Evolutionary conservation across 2,113 vertebrate genomes (phyloP).

Genomic region (Triplophysa dalaica): DNA sequence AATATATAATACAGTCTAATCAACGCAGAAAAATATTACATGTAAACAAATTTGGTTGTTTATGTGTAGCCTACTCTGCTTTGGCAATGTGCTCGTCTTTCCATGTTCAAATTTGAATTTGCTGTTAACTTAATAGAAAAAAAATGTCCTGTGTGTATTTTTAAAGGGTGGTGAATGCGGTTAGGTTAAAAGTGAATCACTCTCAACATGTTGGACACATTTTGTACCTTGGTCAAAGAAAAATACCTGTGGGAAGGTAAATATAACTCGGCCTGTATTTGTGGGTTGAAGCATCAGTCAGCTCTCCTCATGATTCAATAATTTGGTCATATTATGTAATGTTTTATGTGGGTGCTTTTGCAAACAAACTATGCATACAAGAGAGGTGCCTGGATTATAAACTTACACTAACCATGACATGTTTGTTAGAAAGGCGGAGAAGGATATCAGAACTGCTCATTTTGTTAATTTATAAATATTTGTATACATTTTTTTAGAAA

Average conservation of each 20-base stretch:
- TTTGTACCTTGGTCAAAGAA: slow-evolving; percentile 4
- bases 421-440: not conserved
- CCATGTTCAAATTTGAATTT: slow-evolving; percentile 41
- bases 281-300: slow-evolving; percentile 14
- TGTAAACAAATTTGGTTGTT: slow-evolving; percentile 3
- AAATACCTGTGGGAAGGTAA: slow-evolving; percentile 17
- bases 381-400: slow-evolving; percentile 12
- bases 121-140: slow-evolving; percentile 34
- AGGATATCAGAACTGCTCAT: not conserved
- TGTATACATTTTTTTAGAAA: not conserved
- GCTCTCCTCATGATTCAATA: slow-evolving; percentile 18
- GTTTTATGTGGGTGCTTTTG: not conserved
- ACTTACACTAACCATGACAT: not conserved
- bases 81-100: slow-evolving; percentile 32
- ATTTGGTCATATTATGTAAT: slow-evolving; percentile 28
- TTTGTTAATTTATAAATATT: too few relatives aligned
- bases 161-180: slow-evolving; percentile 21
- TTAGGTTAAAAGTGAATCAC: slow-evolving; percentile 10
- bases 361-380: slow-evolving; percentile 1
- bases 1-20: too few relatives aligned
- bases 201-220: slow-evolving; percentile 8
- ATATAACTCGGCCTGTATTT: slow-evolving; percentile 13
- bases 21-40: not conserved
- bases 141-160: slow-evolving; percentile 5
- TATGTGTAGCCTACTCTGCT: slow-evolving; percentile 4